A percentile compares a stretch with the other conserved stretches of the same genome.
phyloP scores from a whole-genome alignment of 2,888 invertebrate genomes.

The Leucozona laternaria region DNA sequence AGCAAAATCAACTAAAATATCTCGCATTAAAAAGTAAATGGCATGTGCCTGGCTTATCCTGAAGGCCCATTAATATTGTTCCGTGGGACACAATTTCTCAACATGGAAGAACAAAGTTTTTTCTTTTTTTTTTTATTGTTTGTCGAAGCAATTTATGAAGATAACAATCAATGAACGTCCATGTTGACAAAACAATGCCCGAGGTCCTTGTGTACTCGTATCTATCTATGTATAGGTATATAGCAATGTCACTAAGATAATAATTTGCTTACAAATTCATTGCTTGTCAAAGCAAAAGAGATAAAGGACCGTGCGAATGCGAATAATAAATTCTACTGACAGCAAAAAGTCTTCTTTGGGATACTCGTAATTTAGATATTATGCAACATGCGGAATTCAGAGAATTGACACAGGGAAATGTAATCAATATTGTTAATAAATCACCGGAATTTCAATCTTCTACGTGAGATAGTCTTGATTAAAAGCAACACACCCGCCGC shows the following conservation, averaged over 20 bases:
- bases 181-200: slow-evolving; percentile 25
- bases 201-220: neutral
- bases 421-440: slow-evolving; percentile 34
- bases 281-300: slow-evolving; percentile 26
- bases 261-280: slow-evolving; percentile 34
- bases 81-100: neutral
- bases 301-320: neutral
- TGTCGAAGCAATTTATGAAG: slow-evolving; percentile 6
- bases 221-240: neutral
- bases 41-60: neutral
- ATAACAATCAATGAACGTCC: slow-evolving; percentile 13
- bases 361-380: slow-evolving; percentile 27
- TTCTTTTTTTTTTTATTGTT: neutral
- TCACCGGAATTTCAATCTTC: slow-evolving; percentile 22
- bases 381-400: slow-evolving; percentile 18
- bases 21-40: neutral
- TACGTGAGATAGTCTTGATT: slow-evolving; percentile 33
- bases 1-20: neutral
- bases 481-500: neutral
- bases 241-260: slow-evolving; percentile 8
- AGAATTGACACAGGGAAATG: slow-evolving; percentile 6
- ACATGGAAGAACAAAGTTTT: neutral
- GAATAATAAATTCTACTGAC: slow-evolving; percentile 19
- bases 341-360: neutral
- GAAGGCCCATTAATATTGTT: slow-evolving; percentile 19